A percentile compares a stretch with the other conserved stretches of the same genome.
Evolutionary conservation across 2,888 invertebrate genomes (phyloP).

Genomic region (Dicyrtomina minuta): DNA sequence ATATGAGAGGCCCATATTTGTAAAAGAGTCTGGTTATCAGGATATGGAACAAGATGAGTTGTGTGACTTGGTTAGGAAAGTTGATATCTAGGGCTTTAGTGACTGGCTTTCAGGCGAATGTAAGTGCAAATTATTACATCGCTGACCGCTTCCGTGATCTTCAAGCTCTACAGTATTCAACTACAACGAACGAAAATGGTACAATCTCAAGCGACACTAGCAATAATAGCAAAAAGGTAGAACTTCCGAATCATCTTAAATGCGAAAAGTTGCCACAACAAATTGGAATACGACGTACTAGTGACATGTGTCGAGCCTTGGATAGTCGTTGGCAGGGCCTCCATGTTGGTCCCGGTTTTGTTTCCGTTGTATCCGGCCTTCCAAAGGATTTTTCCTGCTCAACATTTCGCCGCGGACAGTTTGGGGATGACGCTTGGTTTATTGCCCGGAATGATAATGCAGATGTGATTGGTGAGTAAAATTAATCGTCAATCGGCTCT

Average conservation of each 20-base stretch:
- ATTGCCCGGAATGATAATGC: slow-evolving; percentile 71
- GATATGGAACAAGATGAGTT: slow-evolving; percentile 45
- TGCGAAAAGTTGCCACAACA: slow-evolving; percentile 32
- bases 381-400: slow-evolving; percentile 83
- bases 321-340: slow-evolving; percentile 48
- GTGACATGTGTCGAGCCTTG: slow-evolving; percentile 45
- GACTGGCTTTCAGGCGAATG: slow-evolving; percentile 44
- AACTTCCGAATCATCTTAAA: slow-evolving; percentile 29
- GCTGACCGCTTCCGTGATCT: slow-evolving; percentile 41
- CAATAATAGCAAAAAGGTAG: slow-evolving; percentile 38
- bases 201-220: slow-evolving; percentile 30
- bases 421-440: slow-evolving; percentile 98
- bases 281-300: slow-evolving; percentile 22
- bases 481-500: too few relatives aligned
- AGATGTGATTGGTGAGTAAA: slow-evolving; percentile 84
- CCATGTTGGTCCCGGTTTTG: slow-evolving; percentile 49
- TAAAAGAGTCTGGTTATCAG: slow-evolving; percentile 3
- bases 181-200: slow-evolving; percentile 16
- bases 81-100: slow-evolving; percentile 48
- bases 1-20: slow-evolving; percentile 15
- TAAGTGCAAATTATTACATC: slow-evolving; percentile 40
- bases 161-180: slow-evolving; percentile 36
- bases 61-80: slow-evolving; percentile 50
- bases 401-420: slow-evolving; percentile 81
- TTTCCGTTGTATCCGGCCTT: slow-evolving; percentile 84